Percentiles rank a stretch among this genome's conserved stretches.
These are phyloP conservation scores for Chlamydotis undulata DNA, from an alignment of 2,113 vertebrate genomes.

Conservation along the genomic window DNA sequence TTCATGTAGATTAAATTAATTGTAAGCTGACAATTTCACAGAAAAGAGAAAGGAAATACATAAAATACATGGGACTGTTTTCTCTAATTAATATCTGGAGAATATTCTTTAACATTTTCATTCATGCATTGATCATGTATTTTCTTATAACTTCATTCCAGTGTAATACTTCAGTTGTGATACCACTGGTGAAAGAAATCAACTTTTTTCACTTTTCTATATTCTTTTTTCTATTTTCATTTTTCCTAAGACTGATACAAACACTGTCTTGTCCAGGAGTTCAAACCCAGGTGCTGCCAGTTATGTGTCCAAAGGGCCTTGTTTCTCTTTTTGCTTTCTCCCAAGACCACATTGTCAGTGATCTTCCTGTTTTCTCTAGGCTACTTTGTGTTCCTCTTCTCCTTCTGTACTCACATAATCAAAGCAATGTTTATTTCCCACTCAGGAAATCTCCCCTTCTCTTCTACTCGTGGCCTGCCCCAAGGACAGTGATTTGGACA, in stretches of 20 bases:
- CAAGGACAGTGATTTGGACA: not conserved
- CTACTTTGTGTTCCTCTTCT: not conserved
- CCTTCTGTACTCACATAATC: not conserved
- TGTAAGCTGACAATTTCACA: not conserved
- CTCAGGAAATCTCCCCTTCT: not conserved
- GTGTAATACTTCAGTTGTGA: not conserved
- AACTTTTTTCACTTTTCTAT: not conserved
- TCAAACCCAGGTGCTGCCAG: not conserved
- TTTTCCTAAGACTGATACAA: not conserved
- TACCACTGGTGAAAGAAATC: fast-evolving
- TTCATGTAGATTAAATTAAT: not conserved
- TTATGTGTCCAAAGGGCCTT: not conserved
- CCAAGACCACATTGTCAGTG: not conserved
- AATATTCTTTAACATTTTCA: not conserved
- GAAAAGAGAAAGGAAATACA: not conserved
- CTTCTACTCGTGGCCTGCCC: not conserved
- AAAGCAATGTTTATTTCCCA: not conserved
- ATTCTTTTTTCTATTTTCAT: not conserved
- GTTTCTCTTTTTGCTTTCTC: not conserved
- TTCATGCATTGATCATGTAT: not conserved
- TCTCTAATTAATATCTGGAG: not conserved
- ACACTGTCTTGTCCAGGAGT: not conserved
- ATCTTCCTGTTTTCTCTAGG: not conserved
- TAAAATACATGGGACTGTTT: not conserved
- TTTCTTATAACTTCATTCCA: not conserved